Evolutionary conservation across 2,888 invertebrate genomes (phyloP).

Genomic region (Piscicola geometra): DNA sequence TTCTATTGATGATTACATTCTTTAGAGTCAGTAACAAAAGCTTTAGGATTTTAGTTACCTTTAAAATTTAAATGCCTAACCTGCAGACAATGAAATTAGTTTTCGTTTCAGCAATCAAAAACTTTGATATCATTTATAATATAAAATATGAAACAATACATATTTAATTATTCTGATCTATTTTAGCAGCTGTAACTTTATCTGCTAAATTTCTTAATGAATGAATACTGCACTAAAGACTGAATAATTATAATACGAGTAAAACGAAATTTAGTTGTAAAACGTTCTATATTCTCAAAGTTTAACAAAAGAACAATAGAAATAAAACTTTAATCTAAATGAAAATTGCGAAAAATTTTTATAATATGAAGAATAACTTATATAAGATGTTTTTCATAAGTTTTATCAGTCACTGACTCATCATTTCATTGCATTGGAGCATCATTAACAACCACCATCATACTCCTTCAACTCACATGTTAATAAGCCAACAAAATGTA

Average conservation of each 20-base stretch:
- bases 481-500: no score
- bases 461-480: no score
- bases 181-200: neutral
- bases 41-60: neutral
- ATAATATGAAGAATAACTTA: no score
- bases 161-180: neutral
- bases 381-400: no score
- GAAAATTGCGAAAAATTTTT: no score
- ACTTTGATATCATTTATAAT: neutral
- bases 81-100: constrained; percentile 8
- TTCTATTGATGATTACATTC: no score
- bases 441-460: no score
- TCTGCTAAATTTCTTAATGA: constrained; percentile 1
- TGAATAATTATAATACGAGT: constrained; percentile 8
- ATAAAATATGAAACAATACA: neutral
- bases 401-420: no score
- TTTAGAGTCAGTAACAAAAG: no score
- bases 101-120: neutral
- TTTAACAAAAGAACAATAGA: neutral
- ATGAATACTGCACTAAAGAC: constrained; percentile 1
- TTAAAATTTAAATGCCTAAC: neutral
- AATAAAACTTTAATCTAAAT: neutral
- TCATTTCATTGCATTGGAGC: no score
- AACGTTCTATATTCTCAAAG: neutral
- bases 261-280: neutral